Evolutionary conservation across 2,797 vertebrate species (phyloP).

Genomic region (Potorous gilbertii): DNA sequence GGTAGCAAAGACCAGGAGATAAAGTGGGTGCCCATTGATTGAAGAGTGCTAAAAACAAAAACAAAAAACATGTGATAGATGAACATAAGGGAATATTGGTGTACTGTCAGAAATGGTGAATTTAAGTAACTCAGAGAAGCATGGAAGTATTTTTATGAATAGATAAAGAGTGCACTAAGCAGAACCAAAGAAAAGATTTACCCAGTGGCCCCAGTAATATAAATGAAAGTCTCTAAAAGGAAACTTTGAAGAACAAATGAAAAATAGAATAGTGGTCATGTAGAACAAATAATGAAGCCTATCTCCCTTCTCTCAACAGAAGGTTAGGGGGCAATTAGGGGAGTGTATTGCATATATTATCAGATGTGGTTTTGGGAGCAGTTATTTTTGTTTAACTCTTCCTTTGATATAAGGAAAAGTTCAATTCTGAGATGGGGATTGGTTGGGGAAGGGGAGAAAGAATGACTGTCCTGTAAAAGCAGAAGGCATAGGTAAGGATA

Average conservation of each 20-base stretch:
- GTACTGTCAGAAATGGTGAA: background rate
- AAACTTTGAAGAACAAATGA: background rate
- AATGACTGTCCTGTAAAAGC: background rate
- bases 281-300: background rate
- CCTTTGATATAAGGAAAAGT: background rate
- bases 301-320: background rate
- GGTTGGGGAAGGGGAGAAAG: background rate
- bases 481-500: background rate
- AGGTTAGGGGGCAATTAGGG: background rate
- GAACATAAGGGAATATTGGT: background rate
- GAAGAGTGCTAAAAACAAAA: background rate
- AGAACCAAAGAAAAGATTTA: background rate
- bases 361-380: background rate
- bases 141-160: background rate
- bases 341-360: background rate
- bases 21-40: background rate
- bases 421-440: background rate
- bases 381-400: background rate
- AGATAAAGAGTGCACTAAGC: background rate
- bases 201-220: background rate
- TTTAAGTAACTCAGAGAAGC: background rate
- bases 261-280: background rate
- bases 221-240: background rate
- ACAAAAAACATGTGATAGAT: background rate
- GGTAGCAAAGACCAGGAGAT: background rate